phyloP scores from a whole-genome alignment of 2,888 invertebrate genomes.

The Lomographa bimaculata region DNA sequence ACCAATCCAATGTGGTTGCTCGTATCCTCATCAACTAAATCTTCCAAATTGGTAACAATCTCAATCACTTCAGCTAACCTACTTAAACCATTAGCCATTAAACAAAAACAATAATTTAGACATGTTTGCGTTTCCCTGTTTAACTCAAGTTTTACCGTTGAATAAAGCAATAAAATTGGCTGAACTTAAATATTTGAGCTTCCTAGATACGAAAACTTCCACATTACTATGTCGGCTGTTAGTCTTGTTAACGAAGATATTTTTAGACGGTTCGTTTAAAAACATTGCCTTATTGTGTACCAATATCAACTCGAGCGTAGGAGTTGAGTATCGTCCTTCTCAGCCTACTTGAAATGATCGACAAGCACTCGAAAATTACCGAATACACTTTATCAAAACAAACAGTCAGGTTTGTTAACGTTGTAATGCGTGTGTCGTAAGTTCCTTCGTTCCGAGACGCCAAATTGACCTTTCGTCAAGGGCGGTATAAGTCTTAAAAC shows the following conservation, averaged over 20 bases:
- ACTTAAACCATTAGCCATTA: constrained; percentile 12
- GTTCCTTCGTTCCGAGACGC: constrained; percentile 56
- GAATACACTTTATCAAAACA: constrained; percentile 66
- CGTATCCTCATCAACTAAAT: constrained; percentile 28
- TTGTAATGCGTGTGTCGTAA: constrained; percentile 62
- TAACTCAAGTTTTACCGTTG: constrained; percentile 2
- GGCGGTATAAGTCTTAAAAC: constrained; percentile 58
- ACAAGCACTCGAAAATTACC: constrained; percentile 70
- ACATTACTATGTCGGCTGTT: constrained; percentile 4
- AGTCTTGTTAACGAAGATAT: constrained; percentile 18
- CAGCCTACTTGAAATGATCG: constrained; percentile 61
- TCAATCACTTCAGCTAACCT: constrained; percentile 19
- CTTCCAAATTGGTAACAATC: constrained; percentile 15
- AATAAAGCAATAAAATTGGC: constrained; percentile 11
- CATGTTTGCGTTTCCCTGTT: constrained; percentile 12
- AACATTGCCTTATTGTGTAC: constrained; percentile 28
- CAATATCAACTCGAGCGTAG: constrained; percentile 42
- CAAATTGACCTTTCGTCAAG: constrained; percentile 73
- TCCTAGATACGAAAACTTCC: constrained; percentile 15
- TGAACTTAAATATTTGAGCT: constrained; percentile 12
- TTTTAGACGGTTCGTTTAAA: constrained; percentile 15
- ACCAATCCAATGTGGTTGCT: constrained; percentile 26
- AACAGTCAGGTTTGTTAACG: constrained; percentile 61
- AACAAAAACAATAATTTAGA: constrained; percentile 8
- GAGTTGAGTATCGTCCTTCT: constrained; percentile 57